These are phyloP conservation scores for Chloroceryle aenea DNA, from an alignment of 2,113 vertebrate genomes.

Conservation along the genomic window DNA sequence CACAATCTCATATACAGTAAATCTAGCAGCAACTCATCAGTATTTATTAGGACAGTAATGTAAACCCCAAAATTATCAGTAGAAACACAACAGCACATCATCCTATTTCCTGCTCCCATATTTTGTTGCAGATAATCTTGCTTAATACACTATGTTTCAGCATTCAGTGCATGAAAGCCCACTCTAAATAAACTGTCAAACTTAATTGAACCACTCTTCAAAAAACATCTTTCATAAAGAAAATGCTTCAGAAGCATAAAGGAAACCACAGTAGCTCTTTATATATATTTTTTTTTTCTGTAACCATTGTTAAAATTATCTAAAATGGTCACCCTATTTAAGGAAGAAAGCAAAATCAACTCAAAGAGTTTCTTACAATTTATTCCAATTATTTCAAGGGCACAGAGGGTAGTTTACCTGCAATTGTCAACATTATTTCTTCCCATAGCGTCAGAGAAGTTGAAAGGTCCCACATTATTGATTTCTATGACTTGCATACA, in stretches of 20 bases:
- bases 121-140: background rate
- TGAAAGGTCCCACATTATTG: constrained; percentile 79
- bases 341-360: background rate
- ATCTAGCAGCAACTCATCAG: background rate
- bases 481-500: constrained; percentile 85
- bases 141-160: background rate
- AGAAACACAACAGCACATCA: background rate
- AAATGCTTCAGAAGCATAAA: background rate
- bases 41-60: background rate
- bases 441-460: constrained; percentile 72
- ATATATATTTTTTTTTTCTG: background rate
- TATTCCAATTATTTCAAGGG: background rate
- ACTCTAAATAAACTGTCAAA: background rate
- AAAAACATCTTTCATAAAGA: background rate
- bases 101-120: background rate
- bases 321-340: background rate
- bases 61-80: background rate
- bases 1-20: background rate
- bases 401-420: constrained; percentile 77
- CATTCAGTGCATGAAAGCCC: background rate
- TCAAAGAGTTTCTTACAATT: background rate
- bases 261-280: background rate
- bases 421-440: constrained; percentile 78
- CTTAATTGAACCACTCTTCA: background rate
- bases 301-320: background rate